Base-by-base conservation (phyloP, 92 coral and sea anemone species). In the Siderastrea radians region DNA sequence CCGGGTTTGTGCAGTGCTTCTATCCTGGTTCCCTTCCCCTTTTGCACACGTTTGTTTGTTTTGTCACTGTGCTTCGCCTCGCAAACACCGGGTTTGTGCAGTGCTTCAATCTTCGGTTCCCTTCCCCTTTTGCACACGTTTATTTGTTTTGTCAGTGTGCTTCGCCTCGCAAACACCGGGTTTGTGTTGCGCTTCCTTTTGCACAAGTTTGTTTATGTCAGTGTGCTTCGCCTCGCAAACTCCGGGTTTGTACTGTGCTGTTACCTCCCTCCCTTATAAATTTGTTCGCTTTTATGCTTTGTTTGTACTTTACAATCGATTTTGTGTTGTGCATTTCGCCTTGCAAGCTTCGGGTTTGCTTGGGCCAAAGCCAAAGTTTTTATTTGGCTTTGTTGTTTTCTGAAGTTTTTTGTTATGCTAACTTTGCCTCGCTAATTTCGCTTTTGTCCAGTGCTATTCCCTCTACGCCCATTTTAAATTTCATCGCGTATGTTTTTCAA, bases 361-460 rank as follows among this genome's bases (percentile, higher is more conserved):
- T 65, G 0, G 16, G 70, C 70, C 38, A 26, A 26, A 26, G 38
- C 38, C 38, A 26, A 26, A 26, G 45, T 65, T 15, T 45, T 65
- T 65, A 0, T 65, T 65, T 16, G 5, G 70, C 3, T n/a, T 19
- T 65, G 19, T 65, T 65, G 70, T 65, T 65, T 65, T 19, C 45
- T 4, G 19, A 65, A n/a, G 70, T 65, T 5, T 65, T 65, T 65
- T 65, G 70, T 65, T 65, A 16, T 65, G 43, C 70, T 9, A 65
- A n/a, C 70, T 16, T 65, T 65, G 70, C 70, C 70, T 8, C 46
- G 6, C 70, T 14, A 16, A 4, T 19, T 65, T 65, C 19, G 7
- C 70, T 45, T 65, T 65, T 65, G 70, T n/a, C 70, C 70, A 65
- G 70, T 65, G 70, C 70, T 19, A 19, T 65, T 65, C 47, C 70